These are phyloP conservation scores for Dromius quadrimaculatus DNA, from an alignment of 2,888 invertebrate species.

Conservation along the genomic window DNA sequence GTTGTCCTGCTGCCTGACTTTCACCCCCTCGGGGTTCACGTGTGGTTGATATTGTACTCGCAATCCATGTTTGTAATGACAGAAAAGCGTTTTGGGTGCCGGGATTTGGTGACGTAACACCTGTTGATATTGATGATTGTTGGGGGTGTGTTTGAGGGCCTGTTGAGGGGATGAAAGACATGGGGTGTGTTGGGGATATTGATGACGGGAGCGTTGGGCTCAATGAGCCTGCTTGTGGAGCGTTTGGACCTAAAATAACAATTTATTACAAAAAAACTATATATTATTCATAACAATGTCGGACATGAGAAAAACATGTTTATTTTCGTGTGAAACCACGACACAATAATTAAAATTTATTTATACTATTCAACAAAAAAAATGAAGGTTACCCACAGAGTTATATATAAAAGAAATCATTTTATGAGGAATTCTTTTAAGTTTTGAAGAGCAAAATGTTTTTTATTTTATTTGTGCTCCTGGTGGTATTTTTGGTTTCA, in stretches of 20 bases:
- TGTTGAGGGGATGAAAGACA: slow-evolving; percentile 5
- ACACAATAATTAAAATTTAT: no score
- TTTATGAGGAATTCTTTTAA: no score
- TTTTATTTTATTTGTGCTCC: no score
- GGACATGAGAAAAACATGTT: no score
- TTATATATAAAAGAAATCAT: no score
- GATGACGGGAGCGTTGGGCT: slow-evolving; percentile 45
- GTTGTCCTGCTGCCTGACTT: not conserved
- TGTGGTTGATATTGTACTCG: slow-evolving; percentile 28
- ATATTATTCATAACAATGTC: not conserved
- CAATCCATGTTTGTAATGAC: slow-evolving; percentile 41
- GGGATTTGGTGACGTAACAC: slow-evolving; percentile 40
- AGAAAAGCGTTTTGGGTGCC: slow-evolving; percentile 42
- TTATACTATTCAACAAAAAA: no score
- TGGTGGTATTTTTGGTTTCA: not conserved
- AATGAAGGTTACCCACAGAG: no score
- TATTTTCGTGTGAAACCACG: no score
- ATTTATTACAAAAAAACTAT: not conserved
- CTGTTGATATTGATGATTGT: not conserved
- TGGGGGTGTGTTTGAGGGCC: not conserved
- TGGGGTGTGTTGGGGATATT: slow-evolving; percentile 2
- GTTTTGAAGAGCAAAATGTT: no score
- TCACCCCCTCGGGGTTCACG: not conserved
- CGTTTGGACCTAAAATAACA: slow-evolving; percentile 40
- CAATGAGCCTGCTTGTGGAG: slow-evolving; percentile 16